phyloP scores from a whole-genome alignment of 2,797 vertebrate genomes.

The Semotilus atromaculatus region DNA sequence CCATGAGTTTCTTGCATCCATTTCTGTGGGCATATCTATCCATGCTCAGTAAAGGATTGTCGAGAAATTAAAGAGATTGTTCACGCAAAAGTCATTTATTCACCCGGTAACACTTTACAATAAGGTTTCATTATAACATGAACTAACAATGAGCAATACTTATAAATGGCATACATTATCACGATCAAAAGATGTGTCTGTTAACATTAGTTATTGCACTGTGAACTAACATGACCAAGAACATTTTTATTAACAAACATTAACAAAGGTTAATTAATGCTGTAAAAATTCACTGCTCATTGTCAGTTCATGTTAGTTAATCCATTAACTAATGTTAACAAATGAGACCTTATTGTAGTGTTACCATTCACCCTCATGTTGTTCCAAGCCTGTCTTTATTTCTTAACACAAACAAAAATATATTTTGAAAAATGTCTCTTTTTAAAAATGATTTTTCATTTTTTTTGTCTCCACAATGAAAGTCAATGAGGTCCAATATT shows the following conservation, averaged over 20 bases:
- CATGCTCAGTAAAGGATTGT: neutral
- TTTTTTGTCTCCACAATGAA: neutral
- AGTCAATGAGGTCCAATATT: neutral
- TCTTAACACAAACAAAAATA: neutral
- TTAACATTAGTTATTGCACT: too few species aligned
- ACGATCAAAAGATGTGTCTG: too few species aligned
- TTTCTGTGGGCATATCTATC: constrained; percentile 6
- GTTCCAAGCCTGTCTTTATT: neutral
- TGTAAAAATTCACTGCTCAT: too few species aligned
- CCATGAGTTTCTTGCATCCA: neutral
- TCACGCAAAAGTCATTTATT: neutral
- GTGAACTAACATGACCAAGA: too few species aligned
- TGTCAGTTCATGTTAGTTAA: too few species aligned
- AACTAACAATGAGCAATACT: too few species aligned
- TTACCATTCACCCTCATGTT: neutral
- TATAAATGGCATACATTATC: too few species aligned
- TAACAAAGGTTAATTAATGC: too few species aligned
- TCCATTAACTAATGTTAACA: too few species aligned
- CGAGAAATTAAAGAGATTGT: neutral
- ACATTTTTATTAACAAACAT: too few species aligned
- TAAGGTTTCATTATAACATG: too few species aligned
- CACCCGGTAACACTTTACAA: neutral
- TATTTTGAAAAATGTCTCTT: neutral
- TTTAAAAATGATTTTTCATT: neutral
- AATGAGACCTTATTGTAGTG: too few species aligned